Evolutionary conservation across 2,888 invertebrate genomes (phyloP), one percentile per base, ranked within the genome.

Genomic region (Flabesymbios commensalis): DNA sequence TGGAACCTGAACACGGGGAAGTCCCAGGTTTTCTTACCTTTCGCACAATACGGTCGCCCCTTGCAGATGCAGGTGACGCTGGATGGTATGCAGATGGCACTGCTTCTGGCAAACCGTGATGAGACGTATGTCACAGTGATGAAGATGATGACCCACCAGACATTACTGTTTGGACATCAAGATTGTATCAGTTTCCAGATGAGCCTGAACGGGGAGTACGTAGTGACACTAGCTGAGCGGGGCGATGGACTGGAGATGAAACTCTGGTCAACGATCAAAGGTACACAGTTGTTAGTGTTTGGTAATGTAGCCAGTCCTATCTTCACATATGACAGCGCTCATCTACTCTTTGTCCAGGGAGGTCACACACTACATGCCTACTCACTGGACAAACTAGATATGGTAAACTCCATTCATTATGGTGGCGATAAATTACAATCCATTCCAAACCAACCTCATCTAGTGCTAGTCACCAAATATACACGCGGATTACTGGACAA

Each of bases 1-100:
- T 72, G 69, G 69, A 70, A 71, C 56, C 7, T 72, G 29, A 53
- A 42, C n/a, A 72, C 66, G 1, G 68, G 67, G 2, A 52, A 48
- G n/a, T 43, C 54, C 32, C 39, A 32, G 32, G 48, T 52, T 10
- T 69, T 61, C 51, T 48, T 72, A 7, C 68, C 68, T 1, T 72
- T 69, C 53, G 67, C 54, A 26, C 49, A 61, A 24, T 72, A 69
- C 47, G 71, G 72, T 3, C 53, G 59, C 29, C 53, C 72, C 31
- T 26, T 56, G 49, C 63, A 69, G 48, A 65, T 72, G 64, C 57
- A 61, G 52, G 64, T 57, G 17, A 70, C 71, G 0, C 48, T 59
- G 1, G 60, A 64, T 33, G 67, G 60, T 3, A 22, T 56, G 14
- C 43, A 61, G 22, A 57, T 71, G 51, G 71, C 57, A 24, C 49